These are phyloP conservation scores for Dendroctonus ponderosae DNA, from an alignment of 1,140 invertebrate genomes.

Conservation along the genomic window DNA sequence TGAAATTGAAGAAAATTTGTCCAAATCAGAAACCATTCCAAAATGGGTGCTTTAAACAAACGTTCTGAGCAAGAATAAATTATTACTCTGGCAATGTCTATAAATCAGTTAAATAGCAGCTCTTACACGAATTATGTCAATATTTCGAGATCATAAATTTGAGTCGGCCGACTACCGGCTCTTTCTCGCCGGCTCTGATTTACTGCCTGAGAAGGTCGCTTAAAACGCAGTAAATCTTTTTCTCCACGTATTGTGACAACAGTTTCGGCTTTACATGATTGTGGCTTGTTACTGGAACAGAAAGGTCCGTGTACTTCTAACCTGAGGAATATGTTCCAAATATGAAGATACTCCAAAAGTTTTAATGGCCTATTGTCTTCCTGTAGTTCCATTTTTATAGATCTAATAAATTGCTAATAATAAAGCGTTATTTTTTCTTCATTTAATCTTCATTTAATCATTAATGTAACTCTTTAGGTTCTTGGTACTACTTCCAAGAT, in stretches of 20 bases:
- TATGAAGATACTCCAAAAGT: too few relatives aligned
- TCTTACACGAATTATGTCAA: constrained; percentile 47
- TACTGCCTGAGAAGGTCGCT: constrained; percentile 31
- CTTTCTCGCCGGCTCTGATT: constrained; percentile 27
- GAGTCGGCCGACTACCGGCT: constrained; percentile 26
- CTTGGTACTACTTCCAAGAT: too few relatives aligned
- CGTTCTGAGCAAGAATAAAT: constrained; percentile 41
- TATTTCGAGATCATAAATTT: constrained; percentile 43
- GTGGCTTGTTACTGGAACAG: neutral
- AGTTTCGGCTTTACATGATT: constrained; percentile 23
- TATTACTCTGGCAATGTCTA: constrained; percentile 37
- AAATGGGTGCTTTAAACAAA: constrained; percentile 24
- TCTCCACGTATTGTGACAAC: constrained; percentile 25
- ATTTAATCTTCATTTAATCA: too few relatives aligned
- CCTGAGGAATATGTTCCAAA: neutral
- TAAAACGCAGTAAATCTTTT: constrained; percentile 32
- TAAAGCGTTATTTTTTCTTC: too few relatives aligned
- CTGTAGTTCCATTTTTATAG: too few relatives aligned
- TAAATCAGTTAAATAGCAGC: constrained; percentile 44
- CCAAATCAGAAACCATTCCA: too few relatives aligned
- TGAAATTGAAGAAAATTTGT: too few relatives aligned
- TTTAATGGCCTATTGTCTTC: too few relatives aligned
- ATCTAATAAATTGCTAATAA: too few relatives aligned
- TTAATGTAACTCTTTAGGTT: too few relatives aligned
- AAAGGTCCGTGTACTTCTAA: neutral